Base-by-base conservation (phyloP, 2,113 vertebrate genomes). In the Colius striatus region DNA sequence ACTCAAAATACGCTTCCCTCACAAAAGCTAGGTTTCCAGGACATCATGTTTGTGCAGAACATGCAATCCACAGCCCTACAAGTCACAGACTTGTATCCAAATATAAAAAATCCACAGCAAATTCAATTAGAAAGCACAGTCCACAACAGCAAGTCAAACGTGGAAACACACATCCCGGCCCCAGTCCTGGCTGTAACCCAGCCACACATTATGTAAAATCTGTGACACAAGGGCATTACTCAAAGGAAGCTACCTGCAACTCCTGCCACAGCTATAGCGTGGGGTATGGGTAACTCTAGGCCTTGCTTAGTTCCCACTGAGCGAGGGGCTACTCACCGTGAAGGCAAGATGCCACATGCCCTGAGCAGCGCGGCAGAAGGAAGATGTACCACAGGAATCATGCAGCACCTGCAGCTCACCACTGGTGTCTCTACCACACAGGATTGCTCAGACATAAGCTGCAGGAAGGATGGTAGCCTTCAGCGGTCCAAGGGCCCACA, bases 231-330 rank as follows among this genome's bases (percentile, higher is more conserved):
- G 76, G 21, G 58, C 25, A 14, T 34, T 41, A 38, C 76, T 65
- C 47, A 77, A 50, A 73, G 50, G 78, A 85, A 73, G 21, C 19
- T 47, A 78, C 78, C 45, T 57, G 68, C 77, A 82, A 45, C 18
- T 92, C 48, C 68, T 75, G 55, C 17, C 58, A 17, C 54, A 26
- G 48, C 55, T 84, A 43, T 51, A 66, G 61, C 0, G 0, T 1
- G 32, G 26, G 5, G 17, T 57, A 47, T 85, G 66, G 51, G 16
- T 72, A 91, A 61, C 81, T 7, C 45, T 3, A 3, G 11, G 30
- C 53, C 61, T 36, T 67, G 22, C 1, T 0, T 0, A 68, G 61
- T 57, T 25, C 66, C 29, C 41, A 87, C n/a, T 0, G 8, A 66
- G 47, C 3, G 29, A 73, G 36, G 61, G 53, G 38, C 2, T 34